These are phyloP conservation scores for Donacobius atricapilla DNA, from an alignment of 2,113 vertebrate species.

Conservation along the genomic window DNA sequence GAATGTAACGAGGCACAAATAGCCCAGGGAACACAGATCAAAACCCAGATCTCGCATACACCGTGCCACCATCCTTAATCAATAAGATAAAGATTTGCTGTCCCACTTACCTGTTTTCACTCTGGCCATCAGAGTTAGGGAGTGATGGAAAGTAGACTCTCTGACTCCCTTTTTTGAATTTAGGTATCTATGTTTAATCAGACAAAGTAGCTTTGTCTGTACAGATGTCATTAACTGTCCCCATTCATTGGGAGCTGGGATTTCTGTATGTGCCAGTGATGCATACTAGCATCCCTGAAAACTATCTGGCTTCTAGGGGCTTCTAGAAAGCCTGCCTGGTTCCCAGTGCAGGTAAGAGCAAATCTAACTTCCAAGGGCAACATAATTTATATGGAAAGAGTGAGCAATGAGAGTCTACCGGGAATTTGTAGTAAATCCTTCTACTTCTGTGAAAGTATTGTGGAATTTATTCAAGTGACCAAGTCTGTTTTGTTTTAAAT, in stretches of 20 bases:
- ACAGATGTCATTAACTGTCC: not conserved
- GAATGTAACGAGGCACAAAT: not conserved
- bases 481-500: not conserved
- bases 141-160: conserved; percentile 33
- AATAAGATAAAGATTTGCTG: conserved; percentile 54
- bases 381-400: not conserved
- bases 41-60: not conserved
- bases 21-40: conserved; percentile 3
- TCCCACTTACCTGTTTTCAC: conserved; percentile 18
- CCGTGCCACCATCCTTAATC: not conserved
- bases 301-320: not conserved
- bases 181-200: not conserved
- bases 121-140: not conserved
- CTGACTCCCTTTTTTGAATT: conserved; percentile 1
- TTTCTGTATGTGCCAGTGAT: not conserved
- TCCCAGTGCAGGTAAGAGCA: not conserved
- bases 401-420: not conserved
- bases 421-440: not conserved
- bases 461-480: not conserved
- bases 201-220: not conserved
- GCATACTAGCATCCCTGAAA: not conserved
- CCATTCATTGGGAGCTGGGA: not conserved
- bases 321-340: not conserved
- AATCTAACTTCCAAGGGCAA: not conserved
- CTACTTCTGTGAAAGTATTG: not conserved